phyloP scores from a whole-genome alignment of 2,113 vertebrate species.

The Cygnus buccinator region DNA sequence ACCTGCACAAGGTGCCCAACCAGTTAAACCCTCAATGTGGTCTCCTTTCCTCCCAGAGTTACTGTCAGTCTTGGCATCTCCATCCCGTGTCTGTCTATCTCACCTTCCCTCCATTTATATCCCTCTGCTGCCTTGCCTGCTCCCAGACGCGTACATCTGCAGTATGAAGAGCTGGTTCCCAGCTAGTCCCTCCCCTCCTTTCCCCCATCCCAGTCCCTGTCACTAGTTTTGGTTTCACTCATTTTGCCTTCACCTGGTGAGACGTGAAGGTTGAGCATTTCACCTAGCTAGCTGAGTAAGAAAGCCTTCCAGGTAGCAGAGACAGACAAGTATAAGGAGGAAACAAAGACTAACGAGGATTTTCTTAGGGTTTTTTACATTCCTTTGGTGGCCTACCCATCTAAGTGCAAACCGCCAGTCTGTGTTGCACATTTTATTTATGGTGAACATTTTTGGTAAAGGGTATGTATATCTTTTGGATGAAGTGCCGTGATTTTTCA shows the following conservation, averaged over 20 bases:
- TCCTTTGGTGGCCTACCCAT: accelerated
- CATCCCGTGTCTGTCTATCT: neutral
- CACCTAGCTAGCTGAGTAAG: neutral
- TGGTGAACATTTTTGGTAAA: neutral
- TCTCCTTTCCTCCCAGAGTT: neutral
- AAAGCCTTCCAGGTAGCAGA: neutral
- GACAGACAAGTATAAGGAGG: neutral
- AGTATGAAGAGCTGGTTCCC: neutral
- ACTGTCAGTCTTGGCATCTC: neutral
- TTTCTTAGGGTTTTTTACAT: neutral
- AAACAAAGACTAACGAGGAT: neutral
- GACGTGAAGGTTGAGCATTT: neutral
- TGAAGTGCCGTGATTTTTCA: neutral
- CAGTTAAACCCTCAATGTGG: accelerated
- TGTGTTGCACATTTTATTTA: neutral
- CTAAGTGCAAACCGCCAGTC: neutral
- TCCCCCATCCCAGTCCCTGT: neutral
- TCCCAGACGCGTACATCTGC: neutral
- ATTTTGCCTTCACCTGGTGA: neutral
- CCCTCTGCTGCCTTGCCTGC: neutral
- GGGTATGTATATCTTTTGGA: neutral
- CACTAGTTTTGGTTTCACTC: neutral
- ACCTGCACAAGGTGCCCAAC: neutral
- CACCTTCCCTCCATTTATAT: neutral
- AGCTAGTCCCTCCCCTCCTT: neutral